Evolutionary conservation across 2,888 invertebrate genomes (phyloP), one percentile per base, ranked within the genome.

Genomic region (Fragum sueziense): DNA sequence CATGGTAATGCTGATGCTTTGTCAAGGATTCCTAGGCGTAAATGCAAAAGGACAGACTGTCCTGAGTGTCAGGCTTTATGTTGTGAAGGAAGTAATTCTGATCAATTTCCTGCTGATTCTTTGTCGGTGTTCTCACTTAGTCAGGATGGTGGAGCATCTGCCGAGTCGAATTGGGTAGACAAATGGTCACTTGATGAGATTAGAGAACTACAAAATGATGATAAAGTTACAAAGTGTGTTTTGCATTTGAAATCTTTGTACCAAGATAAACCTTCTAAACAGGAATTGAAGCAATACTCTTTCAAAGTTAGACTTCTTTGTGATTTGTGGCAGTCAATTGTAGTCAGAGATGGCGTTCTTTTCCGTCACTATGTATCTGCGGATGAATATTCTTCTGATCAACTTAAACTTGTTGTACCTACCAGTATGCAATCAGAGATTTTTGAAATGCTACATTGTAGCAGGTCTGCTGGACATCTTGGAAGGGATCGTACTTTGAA

Each of bases 401-500:
- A 14, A 57, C 27, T 2, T 27, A 57, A 57, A 22, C 57, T 25
- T 20, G 14, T 65, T 31, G 31, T 22, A n/a, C 31, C n/a, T n/a
- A 17, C n/a, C n/a, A 14, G 65, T 34, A 69, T 69, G 47, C 47
- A 31, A 47, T 29, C 17, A n/a, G n/a, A 54, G 22, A 54, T 54
- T 25, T 54, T 54, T 54, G 54, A 54, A 20, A 54, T 54, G 54
- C 22, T 54, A 54, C 54, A 54, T 54, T 54, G 54, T 54, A 54
- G 54, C 22, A 54, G 54, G 22, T 54, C 54, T 54, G 20, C 54
- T 54, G 70, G 70, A 31, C 57, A 70, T 31, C 33, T 70, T 33
- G 70, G 70, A 20, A 52, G 57, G 31, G 57, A 70, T 33, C 20
- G 31, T 22, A 70, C 70, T n/a, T n/a, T 70, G 20, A 25, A n/a